A percentile compares a stretch with the other conserved stretches of the same genome.
Conservation (phyloP, 2,113 vertebrate species). For the Pluvianellus socialis region DNA sequence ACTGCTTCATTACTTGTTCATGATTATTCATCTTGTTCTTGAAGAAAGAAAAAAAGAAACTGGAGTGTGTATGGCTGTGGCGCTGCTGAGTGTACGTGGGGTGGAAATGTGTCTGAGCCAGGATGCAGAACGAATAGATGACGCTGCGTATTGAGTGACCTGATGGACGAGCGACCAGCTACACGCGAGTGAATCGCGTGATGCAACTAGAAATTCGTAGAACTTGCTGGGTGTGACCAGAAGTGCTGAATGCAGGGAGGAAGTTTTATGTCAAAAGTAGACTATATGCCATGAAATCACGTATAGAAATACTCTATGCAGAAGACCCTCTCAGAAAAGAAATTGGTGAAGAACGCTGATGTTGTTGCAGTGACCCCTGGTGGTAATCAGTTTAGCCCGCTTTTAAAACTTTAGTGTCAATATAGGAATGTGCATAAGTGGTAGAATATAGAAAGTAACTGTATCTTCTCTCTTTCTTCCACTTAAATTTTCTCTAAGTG, state of each 20-base stretch:
- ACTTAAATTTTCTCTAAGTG: neutral
- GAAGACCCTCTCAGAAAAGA: neutral
- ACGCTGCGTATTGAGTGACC: neutral
- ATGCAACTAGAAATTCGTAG: accelerated
- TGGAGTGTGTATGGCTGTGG: neutral
- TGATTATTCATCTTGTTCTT: neutral
- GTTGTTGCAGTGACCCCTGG: constrained; percentile 33
- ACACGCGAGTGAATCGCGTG: neutral
- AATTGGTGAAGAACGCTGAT: neutral
- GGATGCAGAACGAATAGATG: neutral
- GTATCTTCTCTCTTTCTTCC: neutral
- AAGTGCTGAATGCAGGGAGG: neutral
- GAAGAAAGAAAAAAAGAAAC: neutral
- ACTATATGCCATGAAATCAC: neutral
- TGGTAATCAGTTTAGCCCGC: neutral
- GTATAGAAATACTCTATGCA: accelerated
- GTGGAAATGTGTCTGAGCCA: neutral
- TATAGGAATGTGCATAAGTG: neutral
- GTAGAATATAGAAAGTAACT: neutral
- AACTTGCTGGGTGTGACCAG: neutral
- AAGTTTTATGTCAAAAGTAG: neutral
- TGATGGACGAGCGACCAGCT: neutral
- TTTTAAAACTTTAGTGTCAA: neutral
- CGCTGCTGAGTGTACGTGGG: neutral
- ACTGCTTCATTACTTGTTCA: accelerated